Percentiles rank a stretch among this genome's conserved stretches.
These are phyloP conservation scores for Tenthredo notha DNA, from an alignment of 2,888 invertebrate species.

Conservation along the genomic window DNA sequence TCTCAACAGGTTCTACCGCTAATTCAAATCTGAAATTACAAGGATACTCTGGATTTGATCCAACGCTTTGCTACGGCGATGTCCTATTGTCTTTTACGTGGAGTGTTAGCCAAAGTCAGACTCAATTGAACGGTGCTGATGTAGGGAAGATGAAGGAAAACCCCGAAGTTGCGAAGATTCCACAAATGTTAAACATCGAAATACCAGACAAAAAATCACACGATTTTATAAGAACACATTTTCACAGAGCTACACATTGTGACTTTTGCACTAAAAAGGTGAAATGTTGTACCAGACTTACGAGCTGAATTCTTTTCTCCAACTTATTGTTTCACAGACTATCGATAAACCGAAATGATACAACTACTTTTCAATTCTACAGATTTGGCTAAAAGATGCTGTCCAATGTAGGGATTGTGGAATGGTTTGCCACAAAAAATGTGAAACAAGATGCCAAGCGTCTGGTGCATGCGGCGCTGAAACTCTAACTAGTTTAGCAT, in stretches of 20 bases:
- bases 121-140: constrained; percentile 66
- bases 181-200: constrained; percentile 66
- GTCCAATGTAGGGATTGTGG: constrained; percentile 94
- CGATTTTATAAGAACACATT: constrained; percentile 93
- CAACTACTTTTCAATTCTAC: background rate
- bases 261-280: constrained; percentile 97
- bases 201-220: constrained; percentile 78
- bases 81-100: constrained; percentile 91
- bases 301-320: constrained; percentile 22
- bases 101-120: constrained; percentile 79
- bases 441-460: constrained; percentile 91
- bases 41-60: constrained; percentile 92
- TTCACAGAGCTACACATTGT: constrained; percentile 93
- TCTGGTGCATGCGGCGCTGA: constrained; percentile 83
- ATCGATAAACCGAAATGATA: background rate
- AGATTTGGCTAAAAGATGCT: constrained; percentile 98
- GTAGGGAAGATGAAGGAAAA: constrained; percentile 66
- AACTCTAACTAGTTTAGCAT: constrained; percentile 69
- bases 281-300: constrained; percentile 53
- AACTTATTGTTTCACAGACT: background rate
- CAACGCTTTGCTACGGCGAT: constrained; percentile 95
- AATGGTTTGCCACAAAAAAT: constrained; percentile 97
- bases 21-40: constrained; percentile 73
- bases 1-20: constrained; percentile 66
- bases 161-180: constrained; percentile 68